Evolutionary conservation across 2,888 invertebrate species (phyloP), one percentile per base, ranked within the genome.

Genomic region (Lagria hirta): DNA sequence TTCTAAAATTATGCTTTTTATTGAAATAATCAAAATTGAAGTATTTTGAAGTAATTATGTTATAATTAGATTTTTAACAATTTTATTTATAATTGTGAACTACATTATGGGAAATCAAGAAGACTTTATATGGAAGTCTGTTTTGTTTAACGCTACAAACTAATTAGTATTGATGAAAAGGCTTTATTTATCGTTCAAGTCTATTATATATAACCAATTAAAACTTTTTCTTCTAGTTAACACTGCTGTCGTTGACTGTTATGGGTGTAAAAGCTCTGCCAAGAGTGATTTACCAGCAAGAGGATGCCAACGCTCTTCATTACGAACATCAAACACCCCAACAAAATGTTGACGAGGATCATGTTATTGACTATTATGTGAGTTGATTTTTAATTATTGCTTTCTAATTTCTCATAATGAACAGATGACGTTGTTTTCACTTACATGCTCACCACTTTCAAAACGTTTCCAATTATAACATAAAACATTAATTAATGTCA

Each of bases 311-410:
- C 26, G 40, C 38, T 4, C 35, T 17, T 24, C 48, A 30, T 6
- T 26, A 43, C 37, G 27, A 36, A 29, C 8, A 36, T 27, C 15
- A 17, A 5, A 27, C 27, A 4, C 22, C n/a, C 5, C 37, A 35
- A 15, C 3, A 37, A 15, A 28, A 49, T 24, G 45, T 45, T 11
- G 49, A 52, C 26, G 40, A 53, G 14, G 54, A 52, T 13, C 53
- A 57, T 29, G 21, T 49, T 32, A 29, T 55, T 7, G 58, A 58
- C 41, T 58, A 57, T 41, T 57, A 58, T 51, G 58, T 58, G 52
- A 55, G 58, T 53, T 15, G 14, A 12, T 16, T 30, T 8, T 10
- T 8, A n/a, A 18, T 18, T 5, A 18, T n/a, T n/a, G 7, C 30
- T 28, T 40, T 40, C 36, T 36, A 14, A 8, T 12, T 37, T 27